Percentiles rank a stretch among this genome's conserved stretches.
Evolutionary conservation across 2,888 invertebrate species (phyloP).

Genomic region (Hirtodrosophila confusa): DNA sequence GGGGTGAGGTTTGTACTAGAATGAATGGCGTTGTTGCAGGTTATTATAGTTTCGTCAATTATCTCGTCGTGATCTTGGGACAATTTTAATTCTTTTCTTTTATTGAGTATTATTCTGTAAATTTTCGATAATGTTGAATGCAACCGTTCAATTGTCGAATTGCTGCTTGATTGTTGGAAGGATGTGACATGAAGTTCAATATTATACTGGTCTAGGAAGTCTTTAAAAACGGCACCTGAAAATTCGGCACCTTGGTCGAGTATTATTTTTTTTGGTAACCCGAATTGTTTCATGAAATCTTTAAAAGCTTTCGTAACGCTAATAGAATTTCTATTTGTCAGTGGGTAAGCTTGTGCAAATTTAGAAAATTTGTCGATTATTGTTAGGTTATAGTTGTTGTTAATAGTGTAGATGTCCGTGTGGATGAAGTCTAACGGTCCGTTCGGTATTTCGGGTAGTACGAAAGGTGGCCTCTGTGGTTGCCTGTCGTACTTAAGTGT

Average conservation of each 20-base stretch:
- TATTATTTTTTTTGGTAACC: constrained; percentile 32
- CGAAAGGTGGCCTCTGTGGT: not conserved
- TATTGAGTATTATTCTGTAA: constrained; percentile 27
- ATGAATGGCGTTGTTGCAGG: not conserved
- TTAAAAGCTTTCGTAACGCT: constrained; percentile 25
- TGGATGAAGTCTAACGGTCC: not conserved
- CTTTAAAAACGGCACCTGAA: constrained; percentile 23
- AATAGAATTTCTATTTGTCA: constrained; percentile 22
- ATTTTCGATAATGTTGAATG: constrained; percentile 47
- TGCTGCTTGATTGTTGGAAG: constrained; percentile 37
- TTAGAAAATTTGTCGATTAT: constrained; percentile 30
- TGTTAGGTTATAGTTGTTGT: not conserved
- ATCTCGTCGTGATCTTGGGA: not conserved
- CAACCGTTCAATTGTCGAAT: constrained; percentile 38
- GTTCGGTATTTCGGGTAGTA: not conserved
- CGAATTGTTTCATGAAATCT: constrained; percentile 27
- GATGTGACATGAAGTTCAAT: constrained; percentile 31
- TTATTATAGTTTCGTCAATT: not conserved
- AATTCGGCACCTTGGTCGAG: constrained; percentile 43
- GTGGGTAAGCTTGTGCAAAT: constrained; percentile 32
- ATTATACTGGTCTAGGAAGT: constrained; percentile 34
- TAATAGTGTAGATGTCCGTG: constrained; percentile 11
- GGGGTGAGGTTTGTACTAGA: constrained; percentile 21
- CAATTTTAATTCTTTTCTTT: not conserved
- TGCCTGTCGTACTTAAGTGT: not conserved